Evolutionary conservation across 2,797 vertebrate genomes (phyloP), one percentile per base, ranked within the genome.

Genomic region (Micrastur ruficollis): DNA sequence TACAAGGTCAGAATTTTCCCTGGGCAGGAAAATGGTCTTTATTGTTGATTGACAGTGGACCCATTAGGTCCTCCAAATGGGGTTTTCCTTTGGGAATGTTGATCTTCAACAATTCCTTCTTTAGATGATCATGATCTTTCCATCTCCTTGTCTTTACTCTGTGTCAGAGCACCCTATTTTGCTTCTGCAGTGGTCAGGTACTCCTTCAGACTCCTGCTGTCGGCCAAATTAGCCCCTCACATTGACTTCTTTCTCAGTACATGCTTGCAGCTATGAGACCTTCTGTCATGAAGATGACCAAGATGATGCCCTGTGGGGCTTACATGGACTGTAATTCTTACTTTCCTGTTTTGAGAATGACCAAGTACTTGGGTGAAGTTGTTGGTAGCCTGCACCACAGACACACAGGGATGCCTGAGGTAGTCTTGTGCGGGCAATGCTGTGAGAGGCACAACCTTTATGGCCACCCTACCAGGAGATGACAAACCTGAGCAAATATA

Each of bases 1-100:
- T 93, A 31, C 53, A 50, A 95, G 79, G 86, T 92, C 93, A 81
- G 81, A 65, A 25, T 38, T 95, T 91, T 94, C 58, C 46, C 72
- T 56, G 10, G n/a, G 53, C n/a, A 75, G 85, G 53, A 81, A 94
- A 91, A 93, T 61, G 40, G 9, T 74, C 68, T 62, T 87, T 68
- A 58, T 32, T 81, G 32, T 12, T 83, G 72, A 62, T 75, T 83
- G 87, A 42, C 55, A 88, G 58, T 27, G 38, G 22, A 50, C 8
- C 66, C 17, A 22, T 22, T 73, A 62, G 22, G 59, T 92, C 31
- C 36, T 91, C 56, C 85, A 56, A 29, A 78, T 42, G 44, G 9
- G 2, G 29, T 83, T 82, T 79, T 67, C 15, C 36, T 56, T 70
- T 80, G 68, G 19, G 32, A 95, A 65, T 61, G 25, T 9, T 44